These are phyloP conservation scores for Actinemys pallida DNA, from an alignment of 2,113 vertebrate species.

Conservation along the genomic window DNA sequence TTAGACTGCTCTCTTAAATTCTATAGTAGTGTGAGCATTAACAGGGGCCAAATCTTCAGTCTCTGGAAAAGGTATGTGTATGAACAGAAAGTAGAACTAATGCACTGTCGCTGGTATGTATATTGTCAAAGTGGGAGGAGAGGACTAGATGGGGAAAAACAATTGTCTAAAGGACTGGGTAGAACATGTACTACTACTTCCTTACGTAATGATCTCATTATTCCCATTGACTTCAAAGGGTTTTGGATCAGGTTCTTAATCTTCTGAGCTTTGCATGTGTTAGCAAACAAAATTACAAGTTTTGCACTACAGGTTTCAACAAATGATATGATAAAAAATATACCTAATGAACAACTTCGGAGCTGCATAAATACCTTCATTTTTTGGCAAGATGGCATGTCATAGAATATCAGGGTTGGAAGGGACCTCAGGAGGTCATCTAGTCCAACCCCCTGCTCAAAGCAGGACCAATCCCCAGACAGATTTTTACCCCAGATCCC, in stretches of 20 bases:
- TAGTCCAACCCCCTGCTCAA: too few species aligned
- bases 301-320: conserved; percentile 61
- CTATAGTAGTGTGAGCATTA: rapidly evolving
- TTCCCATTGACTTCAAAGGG: conserved; percentile 61
- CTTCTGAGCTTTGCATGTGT: conserved; percentile 37
- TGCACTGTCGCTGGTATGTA: rapidly evolving
- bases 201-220: conserved; percentile 46
- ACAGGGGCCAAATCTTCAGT: neutral
- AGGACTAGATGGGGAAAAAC: neutral
- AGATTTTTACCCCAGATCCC: too few species aligned
- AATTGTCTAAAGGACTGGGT: neutral
- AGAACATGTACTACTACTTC: conserved; percentile 51
- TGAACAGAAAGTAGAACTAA: neutral
- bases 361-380: conserved; percentile 56
- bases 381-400: conserved; percentile 56
- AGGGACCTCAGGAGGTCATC: too few species aligned
- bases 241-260: conserved; percentile 31
- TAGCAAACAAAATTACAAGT: conserved; percentile 72
- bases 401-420: neutral
- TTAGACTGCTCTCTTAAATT: neutral
- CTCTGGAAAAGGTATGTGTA: neutral
- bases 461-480: too few species aligned
- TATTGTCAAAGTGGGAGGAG: neutral
- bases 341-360: conserved; percentile 49
- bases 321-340: conserved; percentile 62